Conservation (phyloP, 30 jellyfish, hydroid and myxozoan genomes). For the Pseudorhiza aurosa region DNA sequence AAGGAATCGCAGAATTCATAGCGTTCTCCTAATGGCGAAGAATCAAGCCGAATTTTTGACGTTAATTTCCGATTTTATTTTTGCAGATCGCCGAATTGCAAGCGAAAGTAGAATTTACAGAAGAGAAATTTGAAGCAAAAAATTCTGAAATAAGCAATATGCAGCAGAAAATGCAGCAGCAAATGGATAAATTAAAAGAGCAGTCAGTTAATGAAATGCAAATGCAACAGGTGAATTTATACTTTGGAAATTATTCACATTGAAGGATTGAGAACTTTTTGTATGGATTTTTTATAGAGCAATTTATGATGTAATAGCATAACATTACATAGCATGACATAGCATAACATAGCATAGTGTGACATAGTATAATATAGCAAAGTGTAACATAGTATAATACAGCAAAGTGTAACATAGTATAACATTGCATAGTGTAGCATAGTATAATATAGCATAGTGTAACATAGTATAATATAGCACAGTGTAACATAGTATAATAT, state of each 20-base stretch:
- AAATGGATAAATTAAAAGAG: constrained; percentile 17
- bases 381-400: background rate
- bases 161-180: constrained; percentile 5
- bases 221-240: background rate
- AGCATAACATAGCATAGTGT: background rate
- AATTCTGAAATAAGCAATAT: constrained; percentile 15
- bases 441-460: background rate
- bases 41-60: no score
- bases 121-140: constrained; percentile 28
- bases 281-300: no score
- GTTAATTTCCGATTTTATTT: background rate
- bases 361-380: background rate
- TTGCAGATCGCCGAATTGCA: constrained; percentile 45
- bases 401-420: background rate
- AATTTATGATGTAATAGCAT: no score
- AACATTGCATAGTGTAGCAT: background rate
- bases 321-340: background rate
- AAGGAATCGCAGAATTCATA: no score
- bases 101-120: constrained; percentile 35
- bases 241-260: background rate
- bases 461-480: background rate
- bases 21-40: no score
- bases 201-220: background rate
- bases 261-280: no score
- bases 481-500: background rate